A percentile compares a stretch with the other conserved stretches of the same genome.
These are phyloP conservation scores for Lasioglossum albipes DNA, from an alignment of 1,140 invertebrate species.

Conservation along the genomic window DNA sequence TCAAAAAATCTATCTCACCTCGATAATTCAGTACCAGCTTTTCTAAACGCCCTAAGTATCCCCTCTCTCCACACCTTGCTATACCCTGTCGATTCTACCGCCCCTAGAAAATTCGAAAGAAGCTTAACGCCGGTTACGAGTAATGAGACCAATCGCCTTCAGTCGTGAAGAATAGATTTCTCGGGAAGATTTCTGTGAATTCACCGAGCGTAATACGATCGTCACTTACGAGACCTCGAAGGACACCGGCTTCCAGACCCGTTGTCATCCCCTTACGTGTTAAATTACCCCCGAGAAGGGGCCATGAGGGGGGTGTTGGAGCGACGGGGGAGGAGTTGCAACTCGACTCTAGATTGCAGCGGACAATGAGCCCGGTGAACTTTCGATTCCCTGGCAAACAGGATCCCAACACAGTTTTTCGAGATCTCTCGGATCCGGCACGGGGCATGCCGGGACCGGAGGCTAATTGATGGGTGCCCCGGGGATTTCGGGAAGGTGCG, in stretches of 20 bases:
- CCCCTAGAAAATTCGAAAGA: neutral
- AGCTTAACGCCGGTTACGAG: neutral
- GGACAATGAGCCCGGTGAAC: slow-evolving; percentile 74
- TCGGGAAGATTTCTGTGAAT: slow-evolving; percentile 70
- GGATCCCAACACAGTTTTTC: slow-evolving; percentile 70
- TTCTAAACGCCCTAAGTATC: neutral
- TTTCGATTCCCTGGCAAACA: slow-evolving; percentile 74
- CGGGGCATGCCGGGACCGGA: neutral
- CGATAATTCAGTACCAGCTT: neutral
- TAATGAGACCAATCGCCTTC: slow-evolving; percentile 28
- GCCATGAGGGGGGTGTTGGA: slow-evolving; percentile 46
- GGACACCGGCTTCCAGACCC: slow-evolving; percentile 67
- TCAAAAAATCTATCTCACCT: neutral
- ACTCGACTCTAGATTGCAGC: slow-evolving; percentile 77
- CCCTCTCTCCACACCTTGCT: neutral
- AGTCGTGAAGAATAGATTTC: slow-evolving; percentile 53
- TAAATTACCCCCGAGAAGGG: slow-evolving; percentile 74
- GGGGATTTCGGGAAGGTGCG: slow-evolving; percentile 9
- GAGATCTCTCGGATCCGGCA: slow-evolving; percentile 44
- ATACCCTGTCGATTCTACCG: neutral
- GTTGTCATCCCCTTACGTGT: slow-evolving; percentile 74
- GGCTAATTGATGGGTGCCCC: slow-evolving; percentile 48
- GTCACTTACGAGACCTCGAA: slow-evolving; percentile 62
- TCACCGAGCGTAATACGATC: slow-evolving; percentile 73
- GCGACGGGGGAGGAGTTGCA: slow-evolving; percentile 65